phyloP scores from a whole-genome alignment of 1,140 invertebrate species.

The Globodera ellingtonae region DNA sequence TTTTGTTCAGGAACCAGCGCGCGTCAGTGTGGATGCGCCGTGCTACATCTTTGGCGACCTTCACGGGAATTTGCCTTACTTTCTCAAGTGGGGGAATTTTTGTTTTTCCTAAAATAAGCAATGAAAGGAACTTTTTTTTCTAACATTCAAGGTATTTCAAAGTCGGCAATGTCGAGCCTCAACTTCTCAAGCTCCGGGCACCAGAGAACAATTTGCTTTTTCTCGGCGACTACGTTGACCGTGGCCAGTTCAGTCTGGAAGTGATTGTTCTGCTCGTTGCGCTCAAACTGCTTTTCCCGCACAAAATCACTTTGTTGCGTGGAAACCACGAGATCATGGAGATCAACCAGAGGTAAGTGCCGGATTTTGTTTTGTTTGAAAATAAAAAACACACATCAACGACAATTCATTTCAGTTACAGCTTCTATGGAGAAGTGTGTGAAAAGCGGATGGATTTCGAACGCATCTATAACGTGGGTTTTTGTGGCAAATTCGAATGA shows the following conservation, averaged over 20 bases:
- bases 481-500: too few relatives aligned
- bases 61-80: slow-evolving; percentile 12
- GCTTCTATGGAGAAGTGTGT: too few relatives aligned
- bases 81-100: slow-evolving; percentile 28
- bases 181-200: neutral
- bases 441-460: too few relatives aligned
- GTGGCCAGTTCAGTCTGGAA: slow-evolving; percentile 78
- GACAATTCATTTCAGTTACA: too few relatives aligned
- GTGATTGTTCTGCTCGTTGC: slow-evolving; percentile 70
- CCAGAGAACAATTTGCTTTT: slow-evolving; percentile 17
- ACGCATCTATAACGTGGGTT: too few relatives aligned
- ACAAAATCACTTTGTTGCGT: slow-evolving; percentile 72
- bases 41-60: slow-evolving; percentile 10
- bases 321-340: slow-evolving; percentile 24
- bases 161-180: neutral
- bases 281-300: slow-evolving; percentile 70
- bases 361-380: too few relatives aligned
- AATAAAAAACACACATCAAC: too few relatives aligned
- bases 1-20: slow-evolving; percentile 4
- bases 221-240: slow-evolving; percentile 45
- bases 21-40: slow-evolving; percentile 2
- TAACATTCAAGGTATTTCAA: slow-evolving; percentile 2
- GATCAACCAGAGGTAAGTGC: slow-evolving; percentile 6
- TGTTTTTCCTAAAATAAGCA: too few relatives aligned
- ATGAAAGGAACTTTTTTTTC: too few relatives aligned